Conservation (phyloP, 2,797 vertebrate genomes). For the Acrossocheilus fasciatus region DNA sequence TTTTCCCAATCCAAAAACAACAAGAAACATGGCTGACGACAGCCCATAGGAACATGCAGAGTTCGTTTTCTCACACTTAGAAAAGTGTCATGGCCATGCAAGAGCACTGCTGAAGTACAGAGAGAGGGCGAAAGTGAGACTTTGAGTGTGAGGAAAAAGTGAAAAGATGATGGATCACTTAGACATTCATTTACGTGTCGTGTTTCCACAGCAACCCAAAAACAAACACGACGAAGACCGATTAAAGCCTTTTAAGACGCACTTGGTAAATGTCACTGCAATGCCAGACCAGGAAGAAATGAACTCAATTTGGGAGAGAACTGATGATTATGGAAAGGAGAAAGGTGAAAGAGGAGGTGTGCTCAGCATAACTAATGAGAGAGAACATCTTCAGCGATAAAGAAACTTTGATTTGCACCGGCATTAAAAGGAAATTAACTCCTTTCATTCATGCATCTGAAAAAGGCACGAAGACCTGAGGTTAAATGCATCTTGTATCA, state of each 20-base stretch:
- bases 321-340: conserved; percentile 34
- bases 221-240: conserved; percentile 47
- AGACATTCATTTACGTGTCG: conserved; percentile 28
- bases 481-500: conserved; percentile 6
- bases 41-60: background rate
- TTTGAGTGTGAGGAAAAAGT: conserved; percentile 12
- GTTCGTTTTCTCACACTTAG: conserved; percentile 16
- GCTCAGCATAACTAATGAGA: conserved; percentile 30
- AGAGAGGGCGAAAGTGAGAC: conserved; percentile 27
- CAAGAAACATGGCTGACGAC: background rate
- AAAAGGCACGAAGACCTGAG: background rate
- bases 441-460: background rate
- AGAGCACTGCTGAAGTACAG: conserved; percentile 2
- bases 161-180: conserved; percentile 44
- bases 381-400: background rate
- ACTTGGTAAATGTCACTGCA: conserved; percentile 47
- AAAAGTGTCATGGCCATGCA: conserved; percentile 11
- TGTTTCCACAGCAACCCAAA: conserved; percentile 52
- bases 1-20: conserved; percentile 6
- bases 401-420: background rate
- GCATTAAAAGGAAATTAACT: conserved; percentile 12
- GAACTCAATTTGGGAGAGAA: conserved; percentile 35
- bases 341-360: conserved; percentile 37
- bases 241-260: conserved; percentile 50
- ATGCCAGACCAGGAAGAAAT: conserved; percentile 20